These are phyloP conservation scores for Drosophila carrolli DNA, from an alignment of 1,140 invertebrate genomes.

Conservation along the genomic window DNA sequence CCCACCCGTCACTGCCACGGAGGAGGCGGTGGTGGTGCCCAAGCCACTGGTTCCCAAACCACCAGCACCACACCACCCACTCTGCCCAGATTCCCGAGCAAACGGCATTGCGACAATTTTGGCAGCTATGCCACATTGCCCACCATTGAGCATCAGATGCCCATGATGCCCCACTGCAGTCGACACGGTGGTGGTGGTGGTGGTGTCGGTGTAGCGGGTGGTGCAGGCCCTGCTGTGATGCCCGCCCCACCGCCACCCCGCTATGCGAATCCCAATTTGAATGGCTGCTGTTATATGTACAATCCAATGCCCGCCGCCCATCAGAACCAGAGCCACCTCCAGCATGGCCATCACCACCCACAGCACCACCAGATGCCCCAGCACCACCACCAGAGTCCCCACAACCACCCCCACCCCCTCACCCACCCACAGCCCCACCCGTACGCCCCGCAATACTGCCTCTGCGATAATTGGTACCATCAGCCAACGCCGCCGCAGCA, in stretches of 20 bases:
- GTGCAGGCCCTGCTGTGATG: slow-evolving; percentile 9
- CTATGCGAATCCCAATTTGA: slow-evolving; percentile 55
- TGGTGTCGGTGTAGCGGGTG: slow-evolving; percentile 1
- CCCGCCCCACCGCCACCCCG: slow-evolving; percentile 46
- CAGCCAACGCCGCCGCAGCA: slow-evolving; percentile 61
- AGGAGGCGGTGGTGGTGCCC: not conserved
- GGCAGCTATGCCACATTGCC: slow-evolving; percentile 78
- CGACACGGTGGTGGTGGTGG: slow-evolving; percentile 47
- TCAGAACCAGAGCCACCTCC: slow-evolving; percentile 12
- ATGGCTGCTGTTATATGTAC: slow-evolving; percentile 74
- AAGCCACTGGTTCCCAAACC: not conserved
- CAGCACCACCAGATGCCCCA: slow-evolving; percentile 13
- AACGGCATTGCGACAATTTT: slow-evolving; percentile 75
- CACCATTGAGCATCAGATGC: slow-evolving; percentile 58
- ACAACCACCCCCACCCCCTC: slow-evolving; percentile 8
- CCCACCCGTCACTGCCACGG: slow-evolving; percentile 51
- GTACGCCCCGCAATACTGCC: slow-evolving; percentile 61
- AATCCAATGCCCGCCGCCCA: slow-evolving; percentile 37
- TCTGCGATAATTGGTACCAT: slow-evolving; percentile 79
- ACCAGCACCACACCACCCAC: slow-evolving; percentile 21
- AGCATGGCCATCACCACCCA: slow-evolving; percentile 17
- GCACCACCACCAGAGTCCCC: slow-evolving; percentile 16
- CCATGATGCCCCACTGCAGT: slow-evolving; percentile 49
- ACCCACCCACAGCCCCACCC: slow-evolving; percentile 37
- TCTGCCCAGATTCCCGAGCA: slow-evolving; percentile 58